These are phyloP conservation scores for Protonibea diacanthus DNA, from an alignment of 2,797 vertebrate species.

Conservation along the genomic window DNA sequence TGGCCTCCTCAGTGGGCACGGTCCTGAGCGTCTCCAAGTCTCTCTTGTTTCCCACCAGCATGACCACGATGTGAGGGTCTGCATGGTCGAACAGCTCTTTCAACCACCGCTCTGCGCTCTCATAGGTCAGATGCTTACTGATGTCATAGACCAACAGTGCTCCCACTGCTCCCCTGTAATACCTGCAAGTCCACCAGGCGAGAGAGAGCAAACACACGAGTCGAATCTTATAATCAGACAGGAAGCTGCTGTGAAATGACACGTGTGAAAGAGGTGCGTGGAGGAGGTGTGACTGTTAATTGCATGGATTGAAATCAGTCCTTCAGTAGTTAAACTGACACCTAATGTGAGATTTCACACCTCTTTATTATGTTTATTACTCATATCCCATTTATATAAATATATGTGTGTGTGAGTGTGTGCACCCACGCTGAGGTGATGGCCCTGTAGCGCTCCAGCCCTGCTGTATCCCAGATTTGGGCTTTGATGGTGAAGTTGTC, in stretches of 20 bases:
- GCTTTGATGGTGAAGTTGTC: conserved; percentile 95
- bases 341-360: neutral
- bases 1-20: conserved; percentile 82
- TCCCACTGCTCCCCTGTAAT: conserved; percentile 87
- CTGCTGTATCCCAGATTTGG: conserved; percentile 98
- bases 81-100: conserved; percentile 87
- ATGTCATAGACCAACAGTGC: conserved; percentile 86
- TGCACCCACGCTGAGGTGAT: conserved; percentile 97
- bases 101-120: conserved; percentile 85
- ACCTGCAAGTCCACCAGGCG: conserved; percentile 66
- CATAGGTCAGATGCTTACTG: conserved; percentile 86
- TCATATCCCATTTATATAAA: neutral
- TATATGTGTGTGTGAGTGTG: conserved; percentile 17
- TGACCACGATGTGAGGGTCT: conserved; percentile 86
- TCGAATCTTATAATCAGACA: neutral
- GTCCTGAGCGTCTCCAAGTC: conserved; percentile 81
- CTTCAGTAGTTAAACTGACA: neutral
- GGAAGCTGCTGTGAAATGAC: neutral
- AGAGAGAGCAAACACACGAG: neutral
- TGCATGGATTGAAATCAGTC: conserved; percentile 8
- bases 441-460: conserved; percentile 96
- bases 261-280: neutral
- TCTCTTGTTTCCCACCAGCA: conserved; percentile 87
- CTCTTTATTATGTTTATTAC: neutral
- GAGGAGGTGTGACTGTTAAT: conserved; percentile 3